Percentiles rank a stretch among this genome's conserved stretches.
Conservation (phyloP, 1,140 invertebrate genomes). For the Cherax destructor region DNA sequence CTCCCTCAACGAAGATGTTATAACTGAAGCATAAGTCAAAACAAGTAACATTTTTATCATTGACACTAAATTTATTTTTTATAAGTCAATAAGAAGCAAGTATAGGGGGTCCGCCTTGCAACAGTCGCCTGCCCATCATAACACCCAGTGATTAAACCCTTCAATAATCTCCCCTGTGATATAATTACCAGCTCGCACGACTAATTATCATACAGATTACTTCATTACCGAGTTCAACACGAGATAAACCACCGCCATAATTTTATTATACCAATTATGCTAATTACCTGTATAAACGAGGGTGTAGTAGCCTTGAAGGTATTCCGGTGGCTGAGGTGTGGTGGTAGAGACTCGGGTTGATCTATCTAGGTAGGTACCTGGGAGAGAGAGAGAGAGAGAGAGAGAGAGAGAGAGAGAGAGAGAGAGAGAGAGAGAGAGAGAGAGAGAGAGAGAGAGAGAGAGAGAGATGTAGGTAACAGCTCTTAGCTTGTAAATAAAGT, state of each 20-base stretch:
- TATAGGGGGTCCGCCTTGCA: background rate
- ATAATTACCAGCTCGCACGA: conserved; percentile 7
- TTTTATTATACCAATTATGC: conserved; percentile 42
- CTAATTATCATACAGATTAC: conserved; percentile 44
- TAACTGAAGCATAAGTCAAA: too few species aligned
- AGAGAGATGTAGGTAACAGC: too few species aligned
- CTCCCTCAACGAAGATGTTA: too few species aligned
- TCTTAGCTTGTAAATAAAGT: too few species aligned
- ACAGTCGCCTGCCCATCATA: background rate
- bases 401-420: too few species aligned
- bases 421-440: too few species aligned
- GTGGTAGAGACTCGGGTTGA: background rate
- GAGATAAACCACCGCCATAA: conserved; percentile 33
- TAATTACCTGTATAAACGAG: conserved; percentile 22
- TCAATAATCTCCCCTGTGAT: conserved; percentile 20
- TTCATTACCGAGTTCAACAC: conserved; percentile 28
- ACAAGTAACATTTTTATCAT: too few species aligned
- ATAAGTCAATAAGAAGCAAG: too few species aligned
- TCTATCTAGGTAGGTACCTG: background rate
- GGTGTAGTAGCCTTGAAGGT: background rate
- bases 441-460: too few species aligned
- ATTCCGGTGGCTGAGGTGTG: background rate
- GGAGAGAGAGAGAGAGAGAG: background rate
- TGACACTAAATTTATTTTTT: too few species aligned
- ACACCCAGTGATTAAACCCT: background rate